Conservation (phyloP, 2,797 vertebrate genomes). For the Aratinga solstitialis region DNA sequence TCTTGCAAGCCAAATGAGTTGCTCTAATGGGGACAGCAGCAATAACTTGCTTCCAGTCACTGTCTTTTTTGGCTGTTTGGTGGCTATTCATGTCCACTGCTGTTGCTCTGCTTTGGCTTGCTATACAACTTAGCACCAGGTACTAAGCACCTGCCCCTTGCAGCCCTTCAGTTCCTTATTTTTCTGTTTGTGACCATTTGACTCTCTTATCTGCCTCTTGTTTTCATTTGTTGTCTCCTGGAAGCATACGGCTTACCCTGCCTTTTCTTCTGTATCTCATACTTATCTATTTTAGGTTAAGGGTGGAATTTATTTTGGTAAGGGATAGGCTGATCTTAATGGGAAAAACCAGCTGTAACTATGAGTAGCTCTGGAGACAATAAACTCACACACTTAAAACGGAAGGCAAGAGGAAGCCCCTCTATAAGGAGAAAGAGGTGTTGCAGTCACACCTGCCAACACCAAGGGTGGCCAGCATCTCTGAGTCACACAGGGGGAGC, state of each 20-base stretch:
- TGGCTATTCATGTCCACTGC: neutral
- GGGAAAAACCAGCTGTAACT: neutral
- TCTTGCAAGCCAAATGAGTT: neutral
- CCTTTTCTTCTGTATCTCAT: neutral
- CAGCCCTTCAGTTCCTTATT: neutral
- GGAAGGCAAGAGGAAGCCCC: slow-evolving; percentile 89
- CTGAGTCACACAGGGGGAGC: slow-evolving; percentile 88
- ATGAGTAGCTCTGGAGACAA: slow-evolving; percentile 88
- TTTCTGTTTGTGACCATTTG: neutral
- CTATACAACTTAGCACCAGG: neutral
- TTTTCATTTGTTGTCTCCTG: neutral
- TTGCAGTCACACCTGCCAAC: slow-evolving; percentile 87
- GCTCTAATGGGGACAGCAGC: neutral
- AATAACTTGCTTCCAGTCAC: neutral
- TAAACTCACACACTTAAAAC: slow-evolving; percentile 93
- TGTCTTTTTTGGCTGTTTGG: neutral
- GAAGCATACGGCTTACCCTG: neutral
- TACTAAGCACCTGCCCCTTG: neutral
- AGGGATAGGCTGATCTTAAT: neutral
- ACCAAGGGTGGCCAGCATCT: slow-evolving; percentile 86
- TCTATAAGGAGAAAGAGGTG: slow-evolving; percentile 92
- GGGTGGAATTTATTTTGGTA: neutral
- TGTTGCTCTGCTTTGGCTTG: neutral
- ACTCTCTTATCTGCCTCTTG: neutral
- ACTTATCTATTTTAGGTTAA: neutral